A percentile compares a stretch with the other conserved stretches of the same genome.
phyloP scores from a whole-genome alignment of 2,888 invertebrate genomes.

The Lycaena phlaeas region DNA sequence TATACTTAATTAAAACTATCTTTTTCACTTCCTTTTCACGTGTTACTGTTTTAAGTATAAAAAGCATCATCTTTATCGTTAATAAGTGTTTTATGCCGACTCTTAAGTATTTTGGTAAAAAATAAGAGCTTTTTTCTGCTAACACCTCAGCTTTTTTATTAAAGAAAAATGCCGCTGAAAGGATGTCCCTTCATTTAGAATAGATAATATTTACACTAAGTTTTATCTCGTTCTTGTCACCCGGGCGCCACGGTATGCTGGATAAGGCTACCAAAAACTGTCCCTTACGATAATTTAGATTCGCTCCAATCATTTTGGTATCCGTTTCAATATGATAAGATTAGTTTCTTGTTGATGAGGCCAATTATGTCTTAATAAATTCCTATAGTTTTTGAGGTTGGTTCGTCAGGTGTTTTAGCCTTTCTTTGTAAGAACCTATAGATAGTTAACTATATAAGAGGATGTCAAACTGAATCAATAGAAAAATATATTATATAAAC shows the following conservation, averaged over 20 bases:
- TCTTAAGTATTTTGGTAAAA: too few relatives aligned
- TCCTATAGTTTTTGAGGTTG: too few relatives aligned
- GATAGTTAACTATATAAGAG: too few relatives aligned
- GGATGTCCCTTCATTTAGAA: too few relatives aligned
- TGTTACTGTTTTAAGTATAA: slow-evolving; percentile 8
- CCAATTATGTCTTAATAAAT: too few relatives aligned
- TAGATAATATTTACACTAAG: slow-evolving; percentile 46
- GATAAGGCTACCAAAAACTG: slow-evolving; percentile 1
- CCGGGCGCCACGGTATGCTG: neutral
- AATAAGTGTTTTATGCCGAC: slow-evolving; percentile 17
- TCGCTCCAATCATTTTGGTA: neutral
- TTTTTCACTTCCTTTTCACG: slow-evolving; percentile 7
- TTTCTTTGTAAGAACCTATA: too few relatives aligned
- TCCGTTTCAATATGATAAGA: neutral
- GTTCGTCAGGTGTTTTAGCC: too few relatives aligned
- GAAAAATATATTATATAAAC: too few relatives aligned
- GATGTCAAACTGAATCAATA: too few relatives aligned
- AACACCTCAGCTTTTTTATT: slow-evolving; percentile 11
- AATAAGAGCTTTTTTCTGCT: slow-evolving; percentile 12
- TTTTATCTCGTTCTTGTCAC: slow-evolving; percentile 21
- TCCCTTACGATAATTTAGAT: too few relatives aligned
- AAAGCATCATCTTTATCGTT: slow-evolving; percentile 14
- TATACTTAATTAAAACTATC: slow-evolving; percentile 7
- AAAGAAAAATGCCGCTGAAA: slow-evolving; percentile 12
- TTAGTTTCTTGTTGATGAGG: neutral